Evolutionary conservation across 2,797 vertebrate species (phyloP).

Genomic region (Cossypha heuglini): DNA sequence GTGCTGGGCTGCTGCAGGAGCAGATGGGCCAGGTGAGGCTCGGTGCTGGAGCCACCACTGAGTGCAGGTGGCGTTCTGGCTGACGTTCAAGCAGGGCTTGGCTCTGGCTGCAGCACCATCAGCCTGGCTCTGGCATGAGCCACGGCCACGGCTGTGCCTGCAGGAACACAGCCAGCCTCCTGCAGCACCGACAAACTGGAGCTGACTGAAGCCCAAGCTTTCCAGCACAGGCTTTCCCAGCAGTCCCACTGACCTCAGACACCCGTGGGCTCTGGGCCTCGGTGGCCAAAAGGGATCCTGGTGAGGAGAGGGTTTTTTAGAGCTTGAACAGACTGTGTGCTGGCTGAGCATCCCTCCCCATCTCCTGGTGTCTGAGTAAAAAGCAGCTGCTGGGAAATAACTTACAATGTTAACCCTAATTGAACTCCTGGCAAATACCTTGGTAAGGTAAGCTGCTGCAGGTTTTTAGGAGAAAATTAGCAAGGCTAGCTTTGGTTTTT

Average conservation of each 20-base stretch:
- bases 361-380: background rate
- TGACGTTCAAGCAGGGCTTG: background rate
- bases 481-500: background rate
- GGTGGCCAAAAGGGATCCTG: background rate
- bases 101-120: background rate
- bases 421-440: background rate
- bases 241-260: background rate
- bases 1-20: background rate
- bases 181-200: background rate
- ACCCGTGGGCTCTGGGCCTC: background rate
- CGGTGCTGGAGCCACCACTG: fast-evolving
- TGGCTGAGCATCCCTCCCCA: background rate
- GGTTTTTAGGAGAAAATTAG: background rate
- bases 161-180: background rate
- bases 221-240: background rate
- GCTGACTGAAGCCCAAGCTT: background rate
- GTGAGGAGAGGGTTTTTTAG: background rate
- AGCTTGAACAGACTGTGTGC: background rate
- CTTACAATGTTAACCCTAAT: background rate
- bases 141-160: background rate
- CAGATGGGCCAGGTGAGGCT: background rate
- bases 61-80: background rate
- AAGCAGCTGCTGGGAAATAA: background rate
- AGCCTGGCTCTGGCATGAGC: background rate
- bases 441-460: background rate